A percentile compares a stretch with the other conserved stretches of the same genome.
Evolutionary conservation across 37 sponge, comb jelly and placozoan species (phyloP).

Genomic region (Spongilla lacustris): DNA sequence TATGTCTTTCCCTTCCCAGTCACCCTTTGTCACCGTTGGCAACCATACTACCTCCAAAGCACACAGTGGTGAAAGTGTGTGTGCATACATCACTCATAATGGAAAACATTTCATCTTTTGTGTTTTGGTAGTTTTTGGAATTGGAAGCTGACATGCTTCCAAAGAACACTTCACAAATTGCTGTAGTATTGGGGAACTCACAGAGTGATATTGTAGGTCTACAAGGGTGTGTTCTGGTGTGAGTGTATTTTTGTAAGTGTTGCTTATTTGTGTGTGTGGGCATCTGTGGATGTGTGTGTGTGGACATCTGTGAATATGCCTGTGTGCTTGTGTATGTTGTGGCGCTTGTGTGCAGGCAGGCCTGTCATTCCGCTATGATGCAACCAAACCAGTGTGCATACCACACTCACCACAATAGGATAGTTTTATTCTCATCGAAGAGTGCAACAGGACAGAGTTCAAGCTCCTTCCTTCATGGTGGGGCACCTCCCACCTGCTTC

Average conservation of each 20-base stretch:
- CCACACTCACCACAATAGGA: too few species aligned
- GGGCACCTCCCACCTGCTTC: not conserved
- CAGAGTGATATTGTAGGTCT: not conserved
- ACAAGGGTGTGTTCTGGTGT: conserved; percentile 31
- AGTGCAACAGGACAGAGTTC: not conserved
- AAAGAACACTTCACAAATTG: not conserved
- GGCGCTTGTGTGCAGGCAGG: not conserved
- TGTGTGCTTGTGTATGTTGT: conserved; percentile 32
- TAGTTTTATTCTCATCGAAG: not conserved
- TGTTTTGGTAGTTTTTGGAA: not conserved
- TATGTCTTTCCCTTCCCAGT: not conserved
- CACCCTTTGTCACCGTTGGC: conserved; percentile 11
- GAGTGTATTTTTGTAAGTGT: too few species aligned
- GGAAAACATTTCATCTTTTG: too few species aligned
- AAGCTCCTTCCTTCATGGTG: not conserved
- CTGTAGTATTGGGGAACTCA: not conserved
- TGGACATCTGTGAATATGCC: conserved; percentile 26
- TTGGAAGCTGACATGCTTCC: not conserved
- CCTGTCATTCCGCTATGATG: too few species aligned
- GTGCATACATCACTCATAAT: too few species aligned
- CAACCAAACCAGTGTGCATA: too few species aligned
- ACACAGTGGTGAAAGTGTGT: conserved; percentile 23
- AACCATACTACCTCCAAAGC: conserved; percentile 37
- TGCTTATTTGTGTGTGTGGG: too few species aligned
- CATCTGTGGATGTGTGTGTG: conserved; percentile 12